Evolutionary conservation across 2,888 invertebrate species (phyloP).

Genomic region (Seira ritae): DNA sequence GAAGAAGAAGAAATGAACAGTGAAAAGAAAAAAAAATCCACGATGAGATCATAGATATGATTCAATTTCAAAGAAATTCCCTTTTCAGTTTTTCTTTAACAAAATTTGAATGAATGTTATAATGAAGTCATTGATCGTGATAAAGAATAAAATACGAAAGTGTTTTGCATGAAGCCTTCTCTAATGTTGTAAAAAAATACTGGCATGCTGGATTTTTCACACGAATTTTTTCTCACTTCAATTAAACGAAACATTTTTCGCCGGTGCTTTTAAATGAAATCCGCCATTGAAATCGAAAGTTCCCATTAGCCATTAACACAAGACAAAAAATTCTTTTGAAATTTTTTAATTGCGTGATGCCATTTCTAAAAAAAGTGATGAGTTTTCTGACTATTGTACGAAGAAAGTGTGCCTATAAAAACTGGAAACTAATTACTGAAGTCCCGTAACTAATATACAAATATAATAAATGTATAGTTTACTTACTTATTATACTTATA

Average conservation of each 20-base stretch:
- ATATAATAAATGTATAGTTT: no score
- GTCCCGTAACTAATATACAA: not conserved
- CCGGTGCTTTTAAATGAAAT: not conserved
- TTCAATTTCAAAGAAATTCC: not conserved
- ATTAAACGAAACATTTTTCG: not conserved
- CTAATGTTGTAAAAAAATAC: no score
- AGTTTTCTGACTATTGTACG: conserved; percentile 59
- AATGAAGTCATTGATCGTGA: not conserved
- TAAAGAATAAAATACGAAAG: not conserved
- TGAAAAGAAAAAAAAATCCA: no score
- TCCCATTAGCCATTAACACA: not conserved
- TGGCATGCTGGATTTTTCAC: no score
- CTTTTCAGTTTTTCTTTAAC: not conserved
- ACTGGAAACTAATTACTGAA: conserved; percentile 27
- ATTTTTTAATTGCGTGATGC: not conserved
- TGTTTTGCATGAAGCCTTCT: no score
- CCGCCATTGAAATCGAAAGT: not conserved
- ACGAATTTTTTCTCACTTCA: no score
- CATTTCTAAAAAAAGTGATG: not conserved
- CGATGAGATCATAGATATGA: not conserved
- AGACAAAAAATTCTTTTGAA: not conserved
- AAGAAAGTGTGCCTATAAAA: conserved; percentile 60
- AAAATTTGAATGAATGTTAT: not conserved
- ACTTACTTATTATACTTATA: no score
- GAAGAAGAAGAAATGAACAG: not conserved